Evolutionary conservation across 1,140 invertebrate genomes (phyloP).

Genomic region (Papilio glaucus): DNA sequence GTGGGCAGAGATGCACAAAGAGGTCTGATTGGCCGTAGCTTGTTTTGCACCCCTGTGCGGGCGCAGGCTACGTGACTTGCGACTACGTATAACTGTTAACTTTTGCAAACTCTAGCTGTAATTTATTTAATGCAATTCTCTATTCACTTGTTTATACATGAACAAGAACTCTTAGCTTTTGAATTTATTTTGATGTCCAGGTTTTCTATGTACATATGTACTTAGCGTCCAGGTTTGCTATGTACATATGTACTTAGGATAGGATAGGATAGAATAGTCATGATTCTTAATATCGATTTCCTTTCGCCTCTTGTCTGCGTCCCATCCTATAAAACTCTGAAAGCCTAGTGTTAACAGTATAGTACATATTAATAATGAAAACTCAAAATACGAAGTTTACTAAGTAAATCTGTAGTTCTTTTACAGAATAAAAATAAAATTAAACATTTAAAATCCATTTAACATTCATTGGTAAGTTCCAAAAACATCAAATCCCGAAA

Average conservation of each 20-base stretch:
- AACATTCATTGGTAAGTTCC: not conserved
- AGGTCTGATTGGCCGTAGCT: constrained; percentile 2
- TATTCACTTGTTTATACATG: not conserved
- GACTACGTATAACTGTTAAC: not conserved
- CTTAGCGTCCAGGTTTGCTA: too few species aligned
- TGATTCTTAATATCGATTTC: too few species aligned
- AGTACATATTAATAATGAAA: too few species aligned
- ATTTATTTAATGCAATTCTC: constrained; percentile 2
- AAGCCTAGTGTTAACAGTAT: too few species aligned
- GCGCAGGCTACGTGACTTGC: not conserved
- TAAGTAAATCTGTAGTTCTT: too few species aligned
- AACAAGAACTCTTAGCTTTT: not conserved
- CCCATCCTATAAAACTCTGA: too few species aligned
- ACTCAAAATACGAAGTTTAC: too few species aligned
- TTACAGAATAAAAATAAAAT: not conserved
- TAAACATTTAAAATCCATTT: constrained; percentile 1
- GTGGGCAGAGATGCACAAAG: constrained; percentile 11
- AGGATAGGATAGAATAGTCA: too few species aligned
- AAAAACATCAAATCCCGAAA: not conserved
- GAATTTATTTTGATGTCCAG: not conserved
- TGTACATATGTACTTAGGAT: too few species aligned
- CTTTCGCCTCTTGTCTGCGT: too few species aligned
- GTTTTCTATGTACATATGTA: not conserved
- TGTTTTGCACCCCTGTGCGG: not conserved
- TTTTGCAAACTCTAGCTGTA: not conserved